These are phyloP conservation scores for Mimachlamys varia DNA, from an alignment of 2,888 invertebrate genomes.

Conservation along the genomic window DNA sequence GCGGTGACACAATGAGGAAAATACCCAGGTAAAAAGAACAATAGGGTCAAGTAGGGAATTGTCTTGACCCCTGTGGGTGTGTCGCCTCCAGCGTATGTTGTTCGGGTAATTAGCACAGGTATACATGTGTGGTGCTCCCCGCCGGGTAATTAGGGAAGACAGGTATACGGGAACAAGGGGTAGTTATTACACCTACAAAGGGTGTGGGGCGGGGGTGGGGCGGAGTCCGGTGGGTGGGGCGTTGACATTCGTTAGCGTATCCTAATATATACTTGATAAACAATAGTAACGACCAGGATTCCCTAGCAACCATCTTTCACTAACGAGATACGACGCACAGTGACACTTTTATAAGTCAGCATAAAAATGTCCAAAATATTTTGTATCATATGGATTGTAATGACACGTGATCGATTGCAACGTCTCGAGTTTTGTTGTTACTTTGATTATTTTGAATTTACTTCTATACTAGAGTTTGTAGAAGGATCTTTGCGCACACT, in stretches of 20 bases:
- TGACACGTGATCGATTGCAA: not conserved
- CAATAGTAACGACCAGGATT: not conserved
- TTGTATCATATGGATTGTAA: not conserved
- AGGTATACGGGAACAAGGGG: not conserved
- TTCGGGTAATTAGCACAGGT: not conserved
- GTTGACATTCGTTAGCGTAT: not conserved
- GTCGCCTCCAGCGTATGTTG: not conserved
- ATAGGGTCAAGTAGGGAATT: not conserved
- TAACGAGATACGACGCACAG: not conserved
- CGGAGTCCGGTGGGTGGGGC: not conserved
- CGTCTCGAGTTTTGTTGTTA: too few species aligned
- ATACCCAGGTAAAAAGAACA: not conserved
- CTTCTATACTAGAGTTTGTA: too few species aligned
- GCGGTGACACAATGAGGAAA: slow-evolving; percentile 23
- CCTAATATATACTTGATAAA: too few species aligned
- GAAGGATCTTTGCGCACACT: too few species aligned
- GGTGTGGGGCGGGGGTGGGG: not conserved
- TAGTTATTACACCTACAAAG: not conserved
- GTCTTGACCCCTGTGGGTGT: not conserved
- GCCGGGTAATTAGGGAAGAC: not conserved
- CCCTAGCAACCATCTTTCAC: not conserved
- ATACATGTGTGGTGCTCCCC: not conserved
- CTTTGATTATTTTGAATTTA: too few species aligned
- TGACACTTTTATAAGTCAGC: not conserved
- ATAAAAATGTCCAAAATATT: not conserved